Base-by-base conservation (phyloP, 2,113 vertebrate species). In the Cinclus mexicanus region DNA sequence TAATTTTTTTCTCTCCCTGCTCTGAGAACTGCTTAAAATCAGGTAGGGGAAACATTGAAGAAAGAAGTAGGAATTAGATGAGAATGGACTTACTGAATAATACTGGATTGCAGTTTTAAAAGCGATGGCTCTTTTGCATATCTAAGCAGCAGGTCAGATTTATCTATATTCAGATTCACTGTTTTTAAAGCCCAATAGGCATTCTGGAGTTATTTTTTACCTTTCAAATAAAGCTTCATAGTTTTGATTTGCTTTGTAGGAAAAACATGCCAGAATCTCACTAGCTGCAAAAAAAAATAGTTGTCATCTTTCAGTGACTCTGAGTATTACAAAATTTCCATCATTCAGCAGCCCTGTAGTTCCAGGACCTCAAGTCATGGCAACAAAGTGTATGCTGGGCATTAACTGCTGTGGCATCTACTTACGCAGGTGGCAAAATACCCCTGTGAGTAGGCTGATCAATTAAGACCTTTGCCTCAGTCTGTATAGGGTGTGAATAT, bases 1-100 rank as follows among this genome's bases (percentile, higher is more conserved):
- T 16, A 31, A 59, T 6, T 7, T n/a, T 7, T 3, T 19, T 9
- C 3, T 6, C 6, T 3, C 14, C 22, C 6, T 8, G 2, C 33
- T 69, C 46, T 46, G 11, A n/a, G 8, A 84, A 78, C 15, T 69
- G 20, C 25, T 68, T 46, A 56, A 87, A 76, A 39, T 4, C 20
- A 84, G 12, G 7, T 37, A 25, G 24, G 13, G 6, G 37, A 69
- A 82, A 31, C 24, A 39, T 0, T 84, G 44, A 71, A 86, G 46
- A 68, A 79, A 60, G 4, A 83, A 65, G 24, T 21, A 41, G 37
- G 10, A 53, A 70, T 86, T 76, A 52, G 44, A 80, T 83, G 23
- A 17, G 17, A 41, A 86, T 52, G 12, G 16, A 33, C 31, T 49
- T 61, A 7, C 11, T 64, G 25, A 49, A 55, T 78, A 68, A 41